Percentiles rank a stretch among this genome's conserved stretches.
Evolutionary conservation across 2,888 invertebrate species (phyloP).

Genomic region (Epirrhoe tristata): DNA sequence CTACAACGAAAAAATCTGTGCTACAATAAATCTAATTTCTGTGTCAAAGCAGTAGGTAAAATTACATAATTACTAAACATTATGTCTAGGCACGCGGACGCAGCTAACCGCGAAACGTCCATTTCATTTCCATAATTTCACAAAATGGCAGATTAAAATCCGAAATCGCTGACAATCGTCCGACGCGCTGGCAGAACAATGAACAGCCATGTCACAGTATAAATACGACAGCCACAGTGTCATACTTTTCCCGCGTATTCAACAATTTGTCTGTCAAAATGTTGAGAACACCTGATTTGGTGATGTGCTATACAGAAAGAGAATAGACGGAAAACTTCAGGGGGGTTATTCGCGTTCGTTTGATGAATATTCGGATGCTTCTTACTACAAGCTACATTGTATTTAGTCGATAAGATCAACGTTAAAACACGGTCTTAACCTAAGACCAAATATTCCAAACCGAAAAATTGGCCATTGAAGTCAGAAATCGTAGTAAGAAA

Average conservation of each 20-base stretch:
- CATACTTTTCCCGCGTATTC: conserved; percentile 69
- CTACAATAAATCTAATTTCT: conserved; percentile 58
- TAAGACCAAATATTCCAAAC: too few relatives aligned
- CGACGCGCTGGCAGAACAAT: conserved; percentile 72
- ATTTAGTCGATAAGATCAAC: too few relatives aligned
- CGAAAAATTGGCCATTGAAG: too few relatives aligned
- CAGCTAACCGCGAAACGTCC: conserved; percentile 82
- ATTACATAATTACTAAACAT: conserved; percentile 65
- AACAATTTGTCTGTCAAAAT: conserved; percentile 83
- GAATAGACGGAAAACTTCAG: conserved; percentile 3
- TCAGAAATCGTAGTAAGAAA: too few relatives aligned
- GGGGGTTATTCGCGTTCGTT: not conserved
- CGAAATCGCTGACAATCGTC: conserved; percentile 77
- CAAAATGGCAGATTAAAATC: conserved; percentile 80
- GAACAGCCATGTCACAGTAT: conserved; percentile 48
- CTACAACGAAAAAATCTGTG: conserved; percentile 23
- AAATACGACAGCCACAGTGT: conserved; percentile 21
- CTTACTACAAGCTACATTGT: too few relatives aligned
- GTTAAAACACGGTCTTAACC: too few relatives aligned
- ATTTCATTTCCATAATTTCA: conserved; percentile 82
- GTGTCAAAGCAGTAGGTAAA: conserved; percentile 69
- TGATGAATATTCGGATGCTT: too few relatives aligned
- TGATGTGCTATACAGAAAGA: conserved; percentile 22
- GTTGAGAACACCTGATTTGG: conserved; percentile 55
- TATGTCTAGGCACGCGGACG: conserved; percentile 58